Evolutionary conservation across 2,113 vertebrate genomes (phyloP).

Genomic region (Callopanchax toddi): DNA sequence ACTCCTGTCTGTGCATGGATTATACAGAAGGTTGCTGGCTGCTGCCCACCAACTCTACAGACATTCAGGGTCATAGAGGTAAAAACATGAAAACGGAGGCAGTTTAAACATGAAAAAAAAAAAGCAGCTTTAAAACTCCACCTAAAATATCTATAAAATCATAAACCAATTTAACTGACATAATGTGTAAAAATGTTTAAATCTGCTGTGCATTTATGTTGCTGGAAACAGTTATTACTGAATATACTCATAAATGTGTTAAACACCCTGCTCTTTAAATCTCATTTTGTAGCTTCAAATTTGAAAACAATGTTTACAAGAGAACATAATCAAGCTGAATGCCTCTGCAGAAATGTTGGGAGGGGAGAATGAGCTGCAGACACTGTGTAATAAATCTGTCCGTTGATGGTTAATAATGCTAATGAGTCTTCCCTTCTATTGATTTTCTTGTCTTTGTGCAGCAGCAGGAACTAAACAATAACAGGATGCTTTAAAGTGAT

Average conservation of each 20-base stretch:
- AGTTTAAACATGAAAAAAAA: no score
- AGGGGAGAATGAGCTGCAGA: slow-evolving; percentile 14
- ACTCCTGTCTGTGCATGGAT: slow-evolving; percentile 32
- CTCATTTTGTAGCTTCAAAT: slow-evolving; percentile 26
- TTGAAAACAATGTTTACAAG: slow-evolving; percentile 43
- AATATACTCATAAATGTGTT: no score
- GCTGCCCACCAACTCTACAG: slow-evolving; percentile 2
- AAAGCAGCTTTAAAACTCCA: slow-evolving; percentile 16
- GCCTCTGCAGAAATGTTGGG: slow-evolving; percentile 37
- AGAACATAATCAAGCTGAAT: slow-evolving; percentile 52
- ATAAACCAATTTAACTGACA: no score
- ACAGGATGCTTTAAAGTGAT: slow-evolving; percentile 23
- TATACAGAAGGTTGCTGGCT: slow-evolving; percentile 7
- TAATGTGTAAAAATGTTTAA: no score
- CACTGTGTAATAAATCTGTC: slow-evolving; percentile 45
- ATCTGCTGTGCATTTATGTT: no score
- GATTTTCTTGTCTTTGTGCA: slow-evolving; percentile 50
- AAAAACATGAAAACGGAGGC: no score
- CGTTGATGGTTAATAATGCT: slow-evolving; percentile 42
- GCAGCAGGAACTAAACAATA: slow-evolving; percentile 32
- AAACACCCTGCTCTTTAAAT: slow-evolving; percentile 20
- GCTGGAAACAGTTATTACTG: no score
- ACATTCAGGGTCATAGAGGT: slow-evolving; percentile 15
- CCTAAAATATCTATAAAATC: neutral
- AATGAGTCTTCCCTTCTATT: slow-evolving; percentile 51